A percentile compares a stretch with the other conserved stretches of the same genome.
These are phyloP conservation scores for Chymomyza amoena DNA, from an alignment of 2,888 invertebrate species.

Conservation along the genomic window DNA sequence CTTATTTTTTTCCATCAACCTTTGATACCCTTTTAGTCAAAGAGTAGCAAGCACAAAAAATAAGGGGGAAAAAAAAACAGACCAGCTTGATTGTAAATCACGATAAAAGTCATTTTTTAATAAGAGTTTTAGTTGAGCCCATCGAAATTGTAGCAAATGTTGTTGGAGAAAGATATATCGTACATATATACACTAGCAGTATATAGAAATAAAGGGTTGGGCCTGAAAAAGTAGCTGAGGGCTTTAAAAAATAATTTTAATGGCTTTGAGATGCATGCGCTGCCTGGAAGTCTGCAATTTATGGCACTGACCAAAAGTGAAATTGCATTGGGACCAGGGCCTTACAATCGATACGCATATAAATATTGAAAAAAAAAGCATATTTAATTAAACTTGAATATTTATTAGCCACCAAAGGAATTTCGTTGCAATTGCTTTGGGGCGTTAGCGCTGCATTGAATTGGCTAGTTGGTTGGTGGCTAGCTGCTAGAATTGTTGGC, in stretches of 20 bases:
- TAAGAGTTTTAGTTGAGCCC: slow-evolving; percentile 65
- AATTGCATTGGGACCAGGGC: slow-evolving; percentile 56
- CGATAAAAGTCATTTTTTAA: slow-evolving; percentile 76
- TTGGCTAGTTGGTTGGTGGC: neutral
- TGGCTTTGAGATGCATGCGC: slow-evolving; percentile 51
- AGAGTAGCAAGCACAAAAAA: neutral
- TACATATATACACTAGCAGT: no score
- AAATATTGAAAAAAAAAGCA: slow-evolving; percentile 65
- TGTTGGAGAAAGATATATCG: neutral
- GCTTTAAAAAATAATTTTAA: slow-evolving; percentile 60
- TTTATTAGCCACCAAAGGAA: slow-evolving; percentile 72
- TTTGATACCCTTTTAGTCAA: no score
- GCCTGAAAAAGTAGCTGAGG: neutral
- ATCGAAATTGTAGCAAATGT: slow-evolving; percentile 38
- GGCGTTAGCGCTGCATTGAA: slow-evolving; percentile 14
- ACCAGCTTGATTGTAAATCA: slow-evolving; percentile 74
- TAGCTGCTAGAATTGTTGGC: no score
- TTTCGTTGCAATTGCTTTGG: slow-evolving; percentile 57
- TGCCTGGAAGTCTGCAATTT: slow-evolving; percentile 69
- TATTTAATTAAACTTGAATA: slow-evolving; percentile 74
- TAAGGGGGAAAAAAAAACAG: slow-evolving; percentile 33
- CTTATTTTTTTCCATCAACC: no score
- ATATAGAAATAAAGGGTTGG: neutral
- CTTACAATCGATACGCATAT: slow-evolving; percentile 61
- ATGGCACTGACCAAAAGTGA: slow-evolving; percentile 67